Conservation (phyloP, 2,113 vertebrate species). For the Nycticorax nycticorax region DNA sequence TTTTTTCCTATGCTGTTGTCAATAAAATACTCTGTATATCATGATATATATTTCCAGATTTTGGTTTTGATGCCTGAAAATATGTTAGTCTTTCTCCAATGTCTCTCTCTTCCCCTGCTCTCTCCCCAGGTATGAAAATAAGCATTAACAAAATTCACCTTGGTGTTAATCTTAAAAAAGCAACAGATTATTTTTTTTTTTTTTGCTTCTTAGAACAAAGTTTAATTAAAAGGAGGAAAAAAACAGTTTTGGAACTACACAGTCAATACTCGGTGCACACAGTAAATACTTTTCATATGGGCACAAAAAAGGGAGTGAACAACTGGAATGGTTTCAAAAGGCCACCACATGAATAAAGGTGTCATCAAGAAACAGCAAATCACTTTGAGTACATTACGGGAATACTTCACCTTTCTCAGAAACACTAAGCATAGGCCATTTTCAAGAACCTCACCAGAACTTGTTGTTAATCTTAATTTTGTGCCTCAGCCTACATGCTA, state of each 20-base stretch:
- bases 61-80: not conserved
- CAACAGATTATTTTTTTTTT: not conserved
- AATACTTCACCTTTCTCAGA: slow-evolving; percentile 53
- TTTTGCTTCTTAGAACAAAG: not conserved
- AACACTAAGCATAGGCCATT: not conserved
- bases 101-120: not conserved
- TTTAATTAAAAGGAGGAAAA: not conserved
- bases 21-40: not conserved
- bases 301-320: not conserved
- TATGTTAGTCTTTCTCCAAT: not conserved
- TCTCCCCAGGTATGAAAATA: not conserved
- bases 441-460: slow-evolving; percentile 10
- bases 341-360: slow-evolving; percentile 9
- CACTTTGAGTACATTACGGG: not conserved
- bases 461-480: slow-evolving; percentile 34
- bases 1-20: not conserved
- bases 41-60: not conserved
- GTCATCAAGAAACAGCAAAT: slow-evolving; percentile 37
- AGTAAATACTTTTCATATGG: not conserved
- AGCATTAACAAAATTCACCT: not conserved
- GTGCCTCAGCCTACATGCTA: not conserved
- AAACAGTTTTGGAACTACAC: not conserved
- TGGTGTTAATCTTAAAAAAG: not conserved
- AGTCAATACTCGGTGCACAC: not conserved
- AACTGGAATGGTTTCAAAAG: slow-evolving; percentile 40